These are phyloP conservation scores for Heliconius himera DNA, from an alignment of 1,140 invertebrate species.

Conservation along the genomic window DNA sequence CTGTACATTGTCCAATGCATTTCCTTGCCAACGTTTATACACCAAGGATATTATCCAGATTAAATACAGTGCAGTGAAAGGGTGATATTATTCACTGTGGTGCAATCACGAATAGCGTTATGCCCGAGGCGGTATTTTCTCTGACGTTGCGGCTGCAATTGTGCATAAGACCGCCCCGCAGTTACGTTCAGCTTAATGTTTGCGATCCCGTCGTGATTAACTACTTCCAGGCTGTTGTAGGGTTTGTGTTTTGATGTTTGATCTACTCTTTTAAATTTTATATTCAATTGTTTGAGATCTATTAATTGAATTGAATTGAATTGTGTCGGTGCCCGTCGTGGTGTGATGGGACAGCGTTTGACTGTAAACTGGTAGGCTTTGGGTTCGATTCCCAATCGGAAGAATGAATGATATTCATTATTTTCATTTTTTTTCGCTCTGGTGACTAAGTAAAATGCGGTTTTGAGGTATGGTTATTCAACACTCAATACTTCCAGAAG, in stretches of 20 bases:
- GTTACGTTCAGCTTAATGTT: slow-evolving; percentile 4
- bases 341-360: too few relatives aligned
- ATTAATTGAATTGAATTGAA: too few relatives aligned
- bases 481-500: too few relatives aligned
- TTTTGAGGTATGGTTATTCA: too few relatives aligned
- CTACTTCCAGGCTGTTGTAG: neutral
- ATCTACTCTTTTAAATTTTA: neutral
- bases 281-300: too few relatives aligned
- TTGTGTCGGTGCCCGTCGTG: too few relatives aligned
- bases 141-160: slow-evolving; percentile 22
- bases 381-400: too few relatives aligned
- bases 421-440: too few relatives aligned
- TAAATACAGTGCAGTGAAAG: slow-evolving; percentile 10
- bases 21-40: neutral
- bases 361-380: too few relatives aligned
- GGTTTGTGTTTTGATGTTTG: neutral
- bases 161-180: slow-evolving; percentile 7
- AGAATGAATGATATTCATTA: too few relatives aligned
- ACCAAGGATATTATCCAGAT: neutral
- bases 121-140: slow-evolving; percentile 16
- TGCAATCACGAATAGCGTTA: slow-evolving; percentile 17
- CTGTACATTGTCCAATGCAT: neutral
- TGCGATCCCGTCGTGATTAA: slow-evolving; percentile 8
- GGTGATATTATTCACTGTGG: slow-evolving; percentile 19
- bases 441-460: too few relatives aligned